Conservation (phyloP, 2,888 invertebrate species). For the Eupithecia abbreviata region DNA sequence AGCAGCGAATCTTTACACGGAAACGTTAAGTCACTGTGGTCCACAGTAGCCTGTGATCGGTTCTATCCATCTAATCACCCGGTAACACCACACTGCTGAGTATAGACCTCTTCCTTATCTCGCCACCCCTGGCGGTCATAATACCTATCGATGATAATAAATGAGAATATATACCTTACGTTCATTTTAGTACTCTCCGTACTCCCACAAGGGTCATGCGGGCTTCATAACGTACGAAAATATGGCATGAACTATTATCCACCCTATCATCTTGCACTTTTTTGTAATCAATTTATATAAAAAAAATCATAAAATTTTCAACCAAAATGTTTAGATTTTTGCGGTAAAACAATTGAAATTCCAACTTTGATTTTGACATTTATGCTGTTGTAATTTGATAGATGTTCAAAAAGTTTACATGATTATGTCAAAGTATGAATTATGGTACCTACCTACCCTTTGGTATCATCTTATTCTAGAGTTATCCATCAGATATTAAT, state of each 20-base stretch:
- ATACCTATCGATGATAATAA: too few relatives aligned
- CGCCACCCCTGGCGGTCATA: too few relatives aligned
- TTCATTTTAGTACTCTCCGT: not conserved
- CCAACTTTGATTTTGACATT: not conserved
- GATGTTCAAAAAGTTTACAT: not conserved
- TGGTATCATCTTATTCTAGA: too few relatives aligned
- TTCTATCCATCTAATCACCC: too few relatives aligned
- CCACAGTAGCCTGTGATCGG: too few relatives aligned
- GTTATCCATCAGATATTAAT: too few relatives aligned
- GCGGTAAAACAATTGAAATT: not conserved
- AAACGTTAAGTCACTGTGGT: too few relatives aligned
- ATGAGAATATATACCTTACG: not conserved
- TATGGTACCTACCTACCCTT: not conserved
- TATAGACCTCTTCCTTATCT: too few relatives aligned
- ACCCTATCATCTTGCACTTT: constrained; percentile 55
- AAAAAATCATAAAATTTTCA: too few relatives aligned
- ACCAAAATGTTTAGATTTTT: not conserved
- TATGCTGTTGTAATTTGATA: not conserved
- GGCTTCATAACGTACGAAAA: constrained; percentile 63
- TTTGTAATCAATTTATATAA: constrained; percentile 21
- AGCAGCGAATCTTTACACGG: too few relatives aligned
- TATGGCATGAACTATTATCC: constrained; percentile 70
- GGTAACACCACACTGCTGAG: too few relatives aligned
- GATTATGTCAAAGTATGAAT: not conserved
- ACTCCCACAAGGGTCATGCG: not conserved